These are phyloP conservation scores for Myiozetetes cayanensis DNA, from an alignment of 2,113 vertebrate species.

Conservation along the genomic window DNA sequence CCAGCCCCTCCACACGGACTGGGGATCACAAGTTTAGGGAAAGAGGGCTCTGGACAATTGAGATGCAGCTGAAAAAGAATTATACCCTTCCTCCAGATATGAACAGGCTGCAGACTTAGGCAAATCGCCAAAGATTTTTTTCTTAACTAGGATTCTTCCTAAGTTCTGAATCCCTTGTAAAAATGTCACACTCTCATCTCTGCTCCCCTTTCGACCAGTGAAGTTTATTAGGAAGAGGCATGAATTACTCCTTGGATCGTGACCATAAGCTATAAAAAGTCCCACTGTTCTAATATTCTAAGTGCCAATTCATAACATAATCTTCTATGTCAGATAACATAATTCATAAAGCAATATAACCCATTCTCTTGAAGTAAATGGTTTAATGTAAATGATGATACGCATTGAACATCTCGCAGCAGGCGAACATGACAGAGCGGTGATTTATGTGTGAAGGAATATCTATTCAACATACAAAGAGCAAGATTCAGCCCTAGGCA, in stretches of 20 bases:
- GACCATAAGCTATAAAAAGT: slow-evolving; percentile 42
- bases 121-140: background rate
- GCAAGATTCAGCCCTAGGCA: background rate
- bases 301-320: slow-evolving; percentile 58
- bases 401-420: slow-evolving; percentile 22
- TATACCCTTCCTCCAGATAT: background rate
- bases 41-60: background rate
- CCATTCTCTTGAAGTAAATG: slow-evolving; percentile 40
- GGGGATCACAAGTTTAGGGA: background rate
- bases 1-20: background rate
- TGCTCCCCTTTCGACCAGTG: background rate
- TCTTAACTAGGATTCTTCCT: background rate
- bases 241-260: slow-evolving; percentile 31
- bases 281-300: slow-evolving; percentile 34
- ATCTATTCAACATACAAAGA: background rate
- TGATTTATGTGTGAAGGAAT: slow-evolving; percentile 29
- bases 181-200: background rate
- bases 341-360: slow-evolving; percentile 53
- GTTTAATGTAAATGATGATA: slow-evolving; percentile 57
- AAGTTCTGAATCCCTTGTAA: background rate
- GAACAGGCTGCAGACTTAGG: background rate
- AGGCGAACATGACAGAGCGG: background rate
- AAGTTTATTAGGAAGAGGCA: slow-evolving; percentile 24
- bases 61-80: background rate
- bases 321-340: slow-evolving; percentile 47